A percentile compares a stretch with the other conserved stretches of the same genome.
Conservation (phyloP, 2,888 invertebrate species). For the Scaptomyza polygonia region DNA sequence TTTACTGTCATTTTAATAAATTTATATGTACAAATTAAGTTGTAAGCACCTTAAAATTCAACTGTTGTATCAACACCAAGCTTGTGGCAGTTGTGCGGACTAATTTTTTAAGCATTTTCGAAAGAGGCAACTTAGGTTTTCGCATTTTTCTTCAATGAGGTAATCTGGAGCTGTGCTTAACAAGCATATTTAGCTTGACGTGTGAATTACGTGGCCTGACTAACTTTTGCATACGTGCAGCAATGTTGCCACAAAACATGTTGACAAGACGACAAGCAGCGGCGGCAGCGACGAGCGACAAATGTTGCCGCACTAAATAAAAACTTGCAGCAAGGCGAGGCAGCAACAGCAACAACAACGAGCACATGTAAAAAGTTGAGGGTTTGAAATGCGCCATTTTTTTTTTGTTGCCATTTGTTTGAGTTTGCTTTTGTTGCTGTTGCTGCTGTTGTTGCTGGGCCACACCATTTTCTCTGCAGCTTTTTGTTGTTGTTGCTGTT, state of each 20-base stretch:
- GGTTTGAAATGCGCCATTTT: conserved; percentile 80
- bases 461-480: conserved; percentile 57
- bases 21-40: neutral
- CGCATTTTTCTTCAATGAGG: conserved; percentile 14
- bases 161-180: conserved; percentile 43
- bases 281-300: conserved; percentile 37
- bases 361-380: conserved; percentile 40
- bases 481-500: conserved; percentile 30
- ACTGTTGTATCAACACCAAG: neutral
- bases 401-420: conserved; percentile 76
- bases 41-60: neutral
- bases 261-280: conserved; percentile 70
- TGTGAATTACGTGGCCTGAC: conserved; percentile 79
- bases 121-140: neutral
- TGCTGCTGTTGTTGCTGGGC: conserved; percentile 36
- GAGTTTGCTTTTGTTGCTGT: conserved; percentile 44
- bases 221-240: conserved; percentile 78
- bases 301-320: conserved; percentile 62
- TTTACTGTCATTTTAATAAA: no score
- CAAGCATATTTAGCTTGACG: conserved; percentile 72
- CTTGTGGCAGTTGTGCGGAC: neutral
- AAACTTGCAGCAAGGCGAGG: conserved; percentile 63
- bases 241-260: conserved; percentile 73
- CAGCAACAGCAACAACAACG: conserved; percentile 34
- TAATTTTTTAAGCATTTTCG: conserved; percentile 8